Percentiles rank a stretch among this genome's conserved stretches.
Evolutionary conservation across 2,113 vertebrate species (phyloP).

Genomic region (Daboia siamensis): DNA sequence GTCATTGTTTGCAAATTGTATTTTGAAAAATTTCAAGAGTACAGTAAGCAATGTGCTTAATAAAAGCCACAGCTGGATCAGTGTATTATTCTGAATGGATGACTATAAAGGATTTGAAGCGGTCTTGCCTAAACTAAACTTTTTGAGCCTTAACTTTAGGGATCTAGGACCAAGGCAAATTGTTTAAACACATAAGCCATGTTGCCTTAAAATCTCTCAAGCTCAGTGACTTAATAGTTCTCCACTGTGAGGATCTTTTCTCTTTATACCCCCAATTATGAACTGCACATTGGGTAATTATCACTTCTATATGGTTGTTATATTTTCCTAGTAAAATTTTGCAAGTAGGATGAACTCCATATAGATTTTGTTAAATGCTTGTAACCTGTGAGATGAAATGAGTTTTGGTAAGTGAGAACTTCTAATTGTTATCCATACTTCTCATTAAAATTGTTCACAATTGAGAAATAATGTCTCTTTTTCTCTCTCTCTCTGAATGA

Average conservation of each 20-base stretch:
- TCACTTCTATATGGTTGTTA: slow-evolving; percentile 45
- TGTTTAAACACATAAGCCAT: slow-evolving; percentile 51
- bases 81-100: neutral
- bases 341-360: slow-evolving; percentile 42
- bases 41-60: neutral
- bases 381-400: slow-evolving; percentile 54
- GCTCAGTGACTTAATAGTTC: slow-evolving; percentile 33
- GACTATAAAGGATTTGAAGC: neutral
- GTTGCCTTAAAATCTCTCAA: slow-evolving; percentile 43
- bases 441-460: slow-evolving; percentile 37
- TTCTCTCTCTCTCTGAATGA: neutral
- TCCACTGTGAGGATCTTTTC: slow-evolving; percentile 50
- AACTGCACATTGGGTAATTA: slow-evolving; percentile 36
- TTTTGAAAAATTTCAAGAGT: neutral
- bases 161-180: slow-evolving; percentile 26
- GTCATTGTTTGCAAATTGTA: neutral
- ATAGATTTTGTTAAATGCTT: slow-evolving; percentile 51
- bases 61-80: neutral
- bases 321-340: slow-evolving; percentile 33
- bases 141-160: slow-evolving; percentile 43
- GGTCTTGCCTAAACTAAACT: neutral
- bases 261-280: slow-evolving; percentile 19
- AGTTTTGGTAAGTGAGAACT: slow-evolving; percentile 9
- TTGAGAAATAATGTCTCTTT: neutral
- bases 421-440: slow-evolving; percentile 41